Evolutionary conservation across 64 coral and sea anemone species (phyloP).

Genomic region (Hydrozoanthus tunicans): DNA sequence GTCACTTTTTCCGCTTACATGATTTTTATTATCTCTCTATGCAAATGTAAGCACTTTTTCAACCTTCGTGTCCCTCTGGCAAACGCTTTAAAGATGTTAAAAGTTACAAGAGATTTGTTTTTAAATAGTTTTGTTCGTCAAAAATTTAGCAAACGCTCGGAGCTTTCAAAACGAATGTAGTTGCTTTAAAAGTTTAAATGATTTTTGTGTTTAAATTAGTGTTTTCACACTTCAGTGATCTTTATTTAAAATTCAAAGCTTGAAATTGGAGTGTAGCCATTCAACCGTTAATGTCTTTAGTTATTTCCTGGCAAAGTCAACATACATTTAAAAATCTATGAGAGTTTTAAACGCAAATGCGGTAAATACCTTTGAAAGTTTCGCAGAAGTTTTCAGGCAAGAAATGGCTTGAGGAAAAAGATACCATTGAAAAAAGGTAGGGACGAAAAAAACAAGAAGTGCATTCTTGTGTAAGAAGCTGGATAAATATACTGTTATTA

Average conservation of each 20-base stretch:
- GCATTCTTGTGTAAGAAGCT: not conserved
- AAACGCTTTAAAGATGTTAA: too few species aligned
- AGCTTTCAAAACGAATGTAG: not conserved
- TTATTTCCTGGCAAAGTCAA: conserved; percentile 18
- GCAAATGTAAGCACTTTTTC: not conserved
- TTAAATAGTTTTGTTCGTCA: too few species aligned
- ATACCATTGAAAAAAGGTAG: not conserved
- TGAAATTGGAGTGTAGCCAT: not conserved
- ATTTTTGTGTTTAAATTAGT: not conserved
- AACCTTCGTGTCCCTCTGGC: too few species aligned
- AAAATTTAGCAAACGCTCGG: not conserved
- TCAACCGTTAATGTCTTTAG: conserved; percentile 25
- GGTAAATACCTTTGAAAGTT: not conserved
- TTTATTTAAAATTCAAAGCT: conserved; percentile 11
- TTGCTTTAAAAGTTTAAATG: not conserved
- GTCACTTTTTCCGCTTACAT: not conserved
- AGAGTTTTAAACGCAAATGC: not conserved
- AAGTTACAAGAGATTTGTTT: too few species aligned
- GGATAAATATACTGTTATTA: not conserved
- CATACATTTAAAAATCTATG: not conserved
- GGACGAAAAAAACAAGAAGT: not conserved
- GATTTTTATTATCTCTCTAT: not conserved
- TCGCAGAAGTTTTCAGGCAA: not conserved
- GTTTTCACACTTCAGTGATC: conserved; percentile 31
- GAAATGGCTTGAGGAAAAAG: not conserved